Conservation (phyloP, 2,797 vertebrate genomes). For the Crotalus adamanteus region DNA sequence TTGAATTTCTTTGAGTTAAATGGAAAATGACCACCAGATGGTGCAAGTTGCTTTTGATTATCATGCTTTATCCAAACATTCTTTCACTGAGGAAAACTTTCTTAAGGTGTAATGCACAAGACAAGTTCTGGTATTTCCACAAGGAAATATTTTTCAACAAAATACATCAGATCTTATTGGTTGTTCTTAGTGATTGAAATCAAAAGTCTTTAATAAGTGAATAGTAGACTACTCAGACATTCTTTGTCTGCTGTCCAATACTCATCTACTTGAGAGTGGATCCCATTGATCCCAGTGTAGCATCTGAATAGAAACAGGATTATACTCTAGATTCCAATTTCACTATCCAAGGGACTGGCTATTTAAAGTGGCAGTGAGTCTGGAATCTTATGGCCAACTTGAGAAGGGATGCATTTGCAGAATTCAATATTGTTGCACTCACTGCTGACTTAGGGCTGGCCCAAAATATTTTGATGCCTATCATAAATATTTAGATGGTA, state of each 20-base stretch:
- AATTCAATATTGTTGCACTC: not conserved
- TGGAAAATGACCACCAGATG: conserved; percentile 67
- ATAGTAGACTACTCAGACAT: not conserved
- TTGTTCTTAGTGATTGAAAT: not conserved
- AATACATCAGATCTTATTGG: conserved; percentile 1
- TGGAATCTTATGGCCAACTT: not conserved
- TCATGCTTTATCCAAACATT: not conserved
- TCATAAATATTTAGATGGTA: not conserved
- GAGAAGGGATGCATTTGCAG: not conserved
- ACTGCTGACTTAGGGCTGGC: not conserved
- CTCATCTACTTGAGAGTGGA: not conserved
- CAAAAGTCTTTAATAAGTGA: not conserved
- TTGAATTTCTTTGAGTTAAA: not conserved
- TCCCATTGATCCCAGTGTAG: not conserved
- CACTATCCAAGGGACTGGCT: not conserved
- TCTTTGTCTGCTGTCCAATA: not conserved
- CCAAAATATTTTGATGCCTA: not conserved
- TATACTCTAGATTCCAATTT: not conserved
- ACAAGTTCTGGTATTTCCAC: not conserved
- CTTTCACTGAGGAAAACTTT: not conserved
- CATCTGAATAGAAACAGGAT: not conserved
- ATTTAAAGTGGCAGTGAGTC: not conserved
- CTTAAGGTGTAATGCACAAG: not conserved
- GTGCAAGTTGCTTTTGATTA: conserved; percentile 61
- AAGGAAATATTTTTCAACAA: not conserved